Evolutionary conservation across 2,797 vertebrate genomes (phyloP), one percentile per base, ranked within the genome.

Genomic region (Spondyliosoma cantharus): DNA sequence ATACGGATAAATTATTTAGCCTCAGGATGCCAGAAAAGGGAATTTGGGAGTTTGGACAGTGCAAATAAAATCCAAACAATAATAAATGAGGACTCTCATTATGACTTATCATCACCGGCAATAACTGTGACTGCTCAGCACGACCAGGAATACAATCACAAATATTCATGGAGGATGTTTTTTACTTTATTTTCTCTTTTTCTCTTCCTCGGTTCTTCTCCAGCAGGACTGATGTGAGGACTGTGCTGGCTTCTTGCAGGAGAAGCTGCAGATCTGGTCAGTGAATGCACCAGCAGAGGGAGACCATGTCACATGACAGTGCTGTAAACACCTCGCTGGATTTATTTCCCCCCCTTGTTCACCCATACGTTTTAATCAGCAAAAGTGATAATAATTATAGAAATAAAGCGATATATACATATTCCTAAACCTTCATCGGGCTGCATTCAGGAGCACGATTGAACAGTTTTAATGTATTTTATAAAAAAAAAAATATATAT

Each of bases 1-100:
- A 78, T 76, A 74, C 50, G 29, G 85, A 82, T 95, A 58, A 90
- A 95, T 94, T 82, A 95, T 95, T 94, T 77, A 95, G 82, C 64
- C 53, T 19, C 42, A 14, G 81, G 82, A 89, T 90, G 86, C 90
- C 87, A 80, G 83, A 78, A 78, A 78, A 80, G 79, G 76, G 77
- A 82, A 76, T 87, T 81, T 80, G 48, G 59, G 69, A 76, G 14
- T 87, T 89, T 78, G 60, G 70, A 71, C 60, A 49, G 78, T 70
- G 61, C 74, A 66, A 75, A 70, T 73, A 19, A 87, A 86, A 90
- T 85, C 63, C n/a, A 63, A 57, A 81, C 52, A 78, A 87, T 46
- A 78, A 87, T 58, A 50, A 80, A 57, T 49, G 13, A 61, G 64
- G 68, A 0, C 4, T 32, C 19, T 19, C 17, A 50, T 68, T 15